Evolutionary conservation across 2,797 vertebrate species (phyloP).

Genomic region (Bothrops alternatus): DNA sequence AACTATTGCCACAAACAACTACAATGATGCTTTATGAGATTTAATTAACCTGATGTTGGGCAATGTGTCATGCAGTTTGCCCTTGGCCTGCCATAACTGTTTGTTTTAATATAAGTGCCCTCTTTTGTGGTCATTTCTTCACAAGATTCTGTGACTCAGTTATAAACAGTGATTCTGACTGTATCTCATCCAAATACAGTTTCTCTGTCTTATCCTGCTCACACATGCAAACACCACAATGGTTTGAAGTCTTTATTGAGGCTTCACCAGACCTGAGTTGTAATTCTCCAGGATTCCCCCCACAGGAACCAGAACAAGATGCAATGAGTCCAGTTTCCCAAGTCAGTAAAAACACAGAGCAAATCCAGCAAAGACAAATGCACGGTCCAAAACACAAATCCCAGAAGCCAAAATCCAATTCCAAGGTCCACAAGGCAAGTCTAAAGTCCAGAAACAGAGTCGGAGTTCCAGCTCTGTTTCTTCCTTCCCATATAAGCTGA

Average conservation of each 20-base stretch:
- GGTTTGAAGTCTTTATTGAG: not conserved
- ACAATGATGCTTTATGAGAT: constrained; percentile 60
- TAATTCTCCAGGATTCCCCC: not conserved
- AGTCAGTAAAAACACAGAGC: not conserved
- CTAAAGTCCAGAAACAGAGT: not conserved
- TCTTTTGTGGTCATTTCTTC: constrained; percentile 52
- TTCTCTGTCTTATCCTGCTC: not conserved
- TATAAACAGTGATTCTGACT: constrained; percentile 39
- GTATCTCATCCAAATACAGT: constrained; percentile 35
- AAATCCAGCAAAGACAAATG: not conserved
- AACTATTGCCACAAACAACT: constrained; percentile 60
- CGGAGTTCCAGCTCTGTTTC: not conserved
- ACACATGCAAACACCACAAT: not conserved
- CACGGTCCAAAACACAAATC: not conserved
- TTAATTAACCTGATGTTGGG: constrained; percentile 45
- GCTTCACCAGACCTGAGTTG: not conserved
- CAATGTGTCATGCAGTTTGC: constrained; percentile 51
- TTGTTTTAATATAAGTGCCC: constrained; percentile 61
- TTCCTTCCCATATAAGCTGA: not conserved
- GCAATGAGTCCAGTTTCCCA: not conserved
- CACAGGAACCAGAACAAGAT: not conserved
- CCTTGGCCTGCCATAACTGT: constrained; percentile 51
- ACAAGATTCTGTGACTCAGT: constrained; percentile 53
- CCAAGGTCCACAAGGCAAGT: not conserved
- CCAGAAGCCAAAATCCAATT: not conserved